These are phyloP conservation scores for Conops quadrifasciatus DNA, from an alignment of 2,888 invertebrate species.

Conservation along the genomic window DNA sequence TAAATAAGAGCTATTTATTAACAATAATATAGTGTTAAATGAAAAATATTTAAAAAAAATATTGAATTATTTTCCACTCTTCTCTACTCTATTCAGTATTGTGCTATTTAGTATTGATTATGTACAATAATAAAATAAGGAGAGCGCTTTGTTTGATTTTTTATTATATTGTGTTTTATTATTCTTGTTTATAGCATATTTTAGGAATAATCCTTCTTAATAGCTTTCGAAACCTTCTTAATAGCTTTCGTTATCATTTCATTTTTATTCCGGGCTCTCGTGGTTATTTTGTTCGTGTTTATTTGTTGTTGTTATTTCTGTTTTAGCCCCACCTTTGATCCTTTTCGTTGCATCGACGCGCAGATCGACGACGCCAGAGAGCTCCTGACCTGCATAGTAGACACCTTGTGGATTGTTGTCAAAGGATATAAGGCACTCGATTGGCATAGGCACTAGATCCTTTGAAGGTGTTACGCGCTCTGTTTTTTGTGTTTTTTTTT, in stretches of 20 bases:
- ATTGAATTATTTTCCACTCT: no score
- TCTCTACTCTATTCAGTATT: no score
- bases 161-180: neutral
- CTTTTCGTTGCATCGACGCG: slow-evolving; percentile 63
- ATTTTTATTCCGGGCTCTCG: no score
- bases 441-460: slow-evolving; percentile 58
- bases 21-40: no score
- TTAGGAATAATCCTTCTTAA: neutral
- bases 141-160: neutral
- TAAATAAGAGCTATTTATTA: no score
- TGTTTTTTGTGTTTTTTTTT: slow-evolving; percentile 27
- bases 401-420: slow-evolving; percentile 65
- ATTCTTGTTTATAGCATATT: neutral
- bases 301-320: neutral
- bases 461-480: slow-evolving; percentile 46
- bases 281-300: no score
- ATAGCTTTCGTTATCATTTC: no score
- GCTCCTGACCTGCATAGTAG: slow-evolving; percentile 65
- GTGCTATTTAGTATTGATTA: no score
- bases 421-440: slow-evolving; percentile 66
- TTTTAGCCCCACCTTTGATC: slow-evolving; percentile 57
- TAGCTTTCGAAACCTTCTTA: neutral
- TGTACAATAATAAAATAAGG: no score
- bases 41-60: no score
- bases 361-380: slow-evolving; percentile 64